These are phyloP conservation scores for Craseonycteris thonglongyai DNA, from an alignment of 2,113 vertebrate species.

Conservation along the genomic window DNA sequence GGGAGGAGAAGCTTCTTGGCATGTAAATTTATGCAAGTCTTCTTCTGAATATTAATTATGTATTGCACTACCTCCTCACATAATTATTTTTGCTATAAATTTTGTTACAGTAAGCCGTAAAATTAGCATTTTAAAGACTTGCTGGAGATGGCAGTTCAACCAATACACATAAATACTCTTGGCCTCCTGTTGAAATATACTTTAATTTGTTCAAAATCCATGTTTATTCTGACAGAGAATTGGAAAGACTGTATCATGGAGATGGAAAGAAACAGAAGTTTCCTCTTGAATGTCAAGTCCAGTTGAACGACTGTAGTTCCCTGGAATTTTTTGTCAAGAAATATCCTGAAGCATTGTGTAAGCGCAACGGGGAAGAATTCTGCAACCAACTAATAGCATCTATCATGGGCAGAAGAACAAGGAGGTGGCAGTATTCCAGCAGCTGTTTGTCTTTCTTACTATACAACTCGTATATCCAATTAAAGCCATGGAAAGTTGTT, in stretches of 20 bases:
- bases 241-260: not conserved
- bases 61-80: not conserved
- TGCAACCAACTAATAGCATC: not conserved
- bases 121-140: constrained; percentile 63
- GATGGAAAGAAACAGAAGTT: not conserved
- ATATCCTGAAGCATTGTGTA: not conserved
- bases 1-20: not conserved
- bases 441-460: not conserved
- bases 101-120: constrained; percentile 22
- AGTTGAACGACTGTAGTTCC: not conserved
- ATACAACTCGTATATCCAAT: not conserved
- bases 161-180: constrained; percentile 31
- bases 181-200: not conserved
- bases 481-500: not conserved
- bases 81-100: constrained; percentile 55
- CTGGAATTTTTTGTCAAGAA: not conserved
- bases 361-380: not conserved
- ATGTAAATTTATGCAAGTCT: not conserved
- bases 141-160: constrained; percentile 20
- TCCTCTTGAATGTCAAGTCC: constrained; percentile 9
- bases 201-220: constrained; percentile 12
- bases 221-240: not conserved
- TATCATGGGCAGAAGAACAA: not conserved
- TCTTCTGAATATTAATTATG: constrained; percentile 52
- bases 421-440: not conserved